Percentiles rank a stretch among this genome's conserved stretches.
phyloP scores from a whole-genome alignment of 2,888 invertebrate genomes.

The Crematogaster levior region DNA sequence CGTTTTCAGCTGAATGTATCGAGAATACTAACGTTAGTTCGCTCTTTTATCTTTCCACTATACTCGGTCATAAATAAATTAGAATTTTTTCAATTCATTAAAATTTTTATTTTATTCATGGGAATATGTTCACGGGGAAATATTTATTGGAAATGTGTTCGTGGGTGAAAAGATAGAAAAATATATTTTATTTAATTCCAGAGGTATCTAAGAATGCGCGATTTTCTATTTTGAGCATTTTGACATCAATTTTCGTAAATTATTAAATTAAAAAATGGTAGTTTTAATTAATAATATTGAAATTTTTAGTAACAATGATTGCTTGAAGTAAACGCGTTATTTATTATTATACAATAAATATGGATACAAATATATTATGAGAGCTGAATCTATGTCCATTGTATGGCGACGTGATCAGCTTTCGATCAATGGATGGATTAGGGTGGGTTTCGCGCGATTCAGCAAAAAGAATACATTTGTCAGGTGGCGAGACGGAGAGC shows the following conservation, averaged over 20 bases:
- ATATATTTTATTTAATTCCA: not conserved
- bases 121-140: not conserved
- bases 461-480: conserved; percentile 84
- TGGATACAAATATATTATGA: not conserved
- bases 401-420: conserved; percentile 45
- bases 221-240: not conserved
- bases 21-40: not conserved
- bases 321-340: not conserved
- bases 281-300: not conserved
- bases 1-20: not conserved
- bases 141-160: too few relatives aligned
- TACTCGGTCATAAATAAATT: not conserved
- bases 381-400: not conserved
- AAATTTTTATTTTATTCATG: not conserved
- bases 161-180: not conserved
- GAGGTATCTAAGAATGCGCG: not conserved
- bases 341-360: not conserved
- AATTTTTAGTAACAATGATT: not conserved
- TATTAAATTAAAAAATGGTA: not conserved
- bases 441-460: conserved; percentile 76
- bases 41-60: not conserved
- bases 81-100: not conserved
- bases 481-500: conserved; percentile 69
- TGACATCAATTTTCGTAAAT: not conserved
- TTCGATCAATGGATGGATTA: conserved; percentile 63